Base-by-base conservation (phyloP, 2,797 vertebrate genomes). In the Sternotherus odoratus region DNA sequence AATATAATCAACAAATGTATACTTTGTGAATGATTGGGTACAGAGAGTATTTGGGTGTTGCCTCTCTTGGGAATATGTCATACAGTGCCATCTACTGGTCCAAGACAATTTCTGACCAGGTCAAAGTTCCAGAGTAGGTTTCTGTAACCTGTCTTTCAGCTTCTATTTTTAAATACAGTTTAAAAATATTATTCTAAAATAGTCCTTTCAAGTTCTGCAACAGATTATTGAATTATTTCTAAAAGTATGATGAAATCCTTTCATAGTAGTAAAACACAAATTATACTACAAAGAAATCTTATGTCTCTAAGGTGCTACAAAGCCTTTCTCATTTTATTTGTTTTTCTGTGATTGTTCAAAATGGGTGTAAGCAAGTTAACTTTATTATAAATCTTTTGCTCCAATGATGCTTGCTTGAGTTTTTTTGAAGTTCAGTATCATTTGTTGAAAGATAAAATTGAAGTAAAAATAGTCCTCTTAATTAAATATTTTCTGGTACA, bases 381-480 rank as follows among this genome's bases (percentile, higher is more conserved):
- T 94, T 94, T 90, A 84, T 89, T 19, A 10, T 51, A 82, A 1
- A 57, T 88, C 53, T 79, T 80, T 75, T 75, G 23, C 83, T 36
- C 83, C 19, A 51, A 82, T 90, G 36, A n/a, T 56, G 16, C 72
- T 92, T 82, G 23, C 24, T 88, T n/a, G 28, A 26, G 89, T 94
- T 89, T 74, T 48, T 88, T 87, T 75, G 83, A 85, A 54, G 80
- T 19, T 66, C 86, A 11, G 69, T 66, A 36, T 39, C 78, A 50
- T 83, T 54, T 89, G 46, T 81, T 92, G 78, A 66, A 86, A 79
- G 75, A 81, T 80, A 63, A 91, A 96, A 91, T 86, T 77, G 5
- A 51, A 66, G 21, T 51, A 46, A 43, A 49, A 92, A 12, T 28
- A 86, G 9, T 74, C 12, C 86, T 94, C 91, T 86, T 66, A 60